Evolutionary conservation across 2,888 invertebrate species (phyloP), one percentile per base, ranked within the genome.

Genomic region (Norana najaformis): DNA sequence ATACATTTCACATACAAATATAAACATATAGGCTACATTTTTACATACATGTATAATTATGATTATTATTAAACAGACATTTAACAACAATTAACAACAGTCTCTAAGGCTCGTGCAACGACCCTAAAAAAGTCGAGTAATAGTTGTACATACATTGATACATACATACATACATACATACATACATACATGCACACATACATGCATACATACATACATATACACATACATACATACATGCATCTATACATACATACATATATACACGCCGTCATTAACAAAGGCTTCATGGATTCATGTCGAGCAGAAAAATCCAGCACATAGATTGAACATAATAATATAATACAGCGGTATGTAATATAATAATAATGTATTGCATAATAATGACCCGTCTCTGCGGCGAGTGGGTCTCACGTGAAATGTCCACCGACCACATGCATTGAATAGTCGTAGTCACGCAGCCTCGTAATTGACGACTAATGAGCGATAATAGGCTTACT

Each of bases 391-490:
- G 69, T n/a, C 30, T n/a, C 13, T 69, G n/a, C 23, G 4, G 23
- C 0, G 47, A 47, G 23, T 23, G 20, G 47, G 47, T 47, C n/a
- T 30, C 16, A 5, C 5, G n/a, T 69, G 69, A n/a, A 69, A 69
- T 69, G n/a, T 69, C 69, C 69, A n/a, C 69, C 20, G 47, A 23
- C 20, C n/a, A n/a, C 69, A n/a, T 69, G 69, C 69, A 8, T 1
- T 69, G 69, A 30, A 69, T 69, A n/a, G 11, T 69, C 30, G 30
- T 13, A 69, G 69, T 30, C 69, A 69, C 69, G 69, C 69, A 69
- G 69, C n/a, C 13, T 69, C 69, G 69, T 69, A 69, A 69, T 69
- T 69, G 69, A n/a, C 69, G 69, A 69, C 69, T 69, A 69, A 69
- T 69, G 69, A 69, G 30, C n/a, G 30, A 69, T 69, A n/a, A 69